Evolutionary conservation across 2,888 invertebrate species (phyloP), one percentile per base, ranked within the genome.

Genomic region (Eueremaeus valkanovi): DNA sequence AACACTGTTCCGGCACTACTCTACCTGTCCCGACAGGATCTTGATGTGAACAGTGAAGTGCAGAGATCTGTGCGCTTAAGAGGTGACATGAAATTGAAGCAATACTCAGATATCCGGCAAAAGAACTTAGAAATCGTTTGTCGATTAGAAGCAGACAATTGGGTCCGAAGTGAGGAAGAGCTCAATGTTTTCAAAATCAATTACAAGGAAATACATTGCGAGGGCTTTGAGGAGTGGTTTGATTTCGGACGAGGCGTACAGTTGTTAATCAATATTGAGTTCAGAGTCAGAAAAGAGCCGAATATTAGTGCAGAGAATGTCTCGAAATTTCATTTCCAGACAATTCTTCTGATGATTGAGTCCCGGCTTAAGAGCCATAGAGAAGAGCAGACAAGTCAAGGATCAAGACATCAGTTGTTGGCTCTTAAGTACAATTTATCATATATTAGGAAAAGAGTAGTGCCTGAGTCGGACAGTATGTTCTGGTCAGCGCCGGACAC

Each of bases 171-270:
- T 21, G 2, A 2, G 8, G 21, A 3, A 8, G n/a, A 51, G 21
- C 21, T 51, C 21, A 5, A 5, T n/a, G 21, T n/a, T 3, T 51
- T 51, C 21, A 0, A 2, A 16, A n/a, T 51, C 8, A 21, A 3
- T 3, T n/a, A 8, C n/a, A 1, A n/a, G 16, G 51, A 51, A 21
- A 51, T 51, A n/a, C n/a, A 16, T 51, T 16, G n/a, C 2, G 51
- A 51, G n/a, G 51, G 51, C 5, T 51, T 51, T 51, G 51, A 51
- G 21, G 51, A 51, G n/a, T 51, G 51, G 51, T 51, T n/a, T 51
- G 21, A 21, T 8, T 51, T 51, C 21, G 51, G 51, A 8, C 16
- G 51, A 51, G 51, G 51, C 5, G 3, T 51, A n/a, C 51, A 51
- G 3, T 3, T 51, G n/a, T n/a, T 51, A 3, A 21, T 51, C 21